Evolutionary conservation across 2,888 invertebrate species (phyloP).

Genomic region (Drosophila anceps): DNA sequence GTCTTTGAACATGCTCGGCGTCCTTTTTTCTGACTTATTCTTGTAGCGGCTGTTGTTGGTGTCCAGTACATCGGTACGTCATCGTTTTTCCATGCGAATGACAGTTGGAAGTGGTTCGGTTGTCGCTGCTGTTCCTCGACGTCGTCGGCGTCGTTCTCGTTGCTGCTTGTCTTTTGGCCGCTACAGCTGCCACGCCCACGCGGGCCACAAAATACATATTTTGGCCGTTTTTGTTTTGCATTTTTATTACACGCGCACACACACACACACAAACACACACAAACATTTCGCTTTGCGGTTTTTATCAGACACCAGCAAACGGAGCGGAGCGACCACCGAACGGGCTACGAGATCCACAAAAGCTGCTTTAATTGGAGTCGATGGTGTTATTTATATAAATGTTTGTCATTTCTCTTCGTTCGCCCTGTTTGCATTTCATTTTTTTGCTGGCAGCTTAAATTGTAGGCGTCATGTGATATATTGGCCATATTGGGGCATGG

Average conservation of each 20-base stretch:
- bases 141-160: conserved; percentile 31
- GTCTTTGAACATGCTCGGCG: not conserved
- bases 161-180: conserved; percentile 45
- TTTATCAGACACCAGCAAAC: conserved; percentile 70
- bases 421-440: conserved; percentile 75
- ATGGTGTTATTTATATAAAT: conserved; percentile 81
- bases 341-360: conserved; percentile 27
- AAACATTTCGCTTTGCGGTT: conserved; percentile 75
- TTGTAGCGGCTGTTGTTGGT: conserved; percentile 35
- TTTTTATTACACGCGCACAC: conserved; percentile 64
- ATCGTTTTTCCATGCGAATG: conserved; percentile 72
- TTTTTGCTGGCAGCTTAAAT: conserved; percentile 76
- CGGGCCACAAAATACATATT: conserved; percentile 65
- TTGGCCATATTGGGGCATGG: conserved; percentile 60
- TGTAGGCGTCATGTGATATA: conserved; percentile 78
- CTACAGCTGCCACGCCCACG: conserved; percentile 59
- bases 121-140: conserved; percentile 21
- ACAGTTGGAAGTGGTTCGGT: conserved; percentile 75
- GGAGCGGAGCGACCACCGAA: conserved; percentile 11
- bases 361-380: conserved; percentile 76
- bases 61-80: conserved; percentile 63
- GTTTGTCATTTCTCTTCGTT: conserved; percentile 80
- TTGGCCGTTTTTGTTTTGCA: conserved; percentile 77
- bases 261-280: conserved; percentile 20
- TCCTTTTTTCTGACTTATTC: conserved; percentile 5